A percentile compares a stretch with the other conserved stretches of the same genome.
Conservation (phyloP, 2,888 invertebrate species). For the Phyto melanocephala region DNA sequence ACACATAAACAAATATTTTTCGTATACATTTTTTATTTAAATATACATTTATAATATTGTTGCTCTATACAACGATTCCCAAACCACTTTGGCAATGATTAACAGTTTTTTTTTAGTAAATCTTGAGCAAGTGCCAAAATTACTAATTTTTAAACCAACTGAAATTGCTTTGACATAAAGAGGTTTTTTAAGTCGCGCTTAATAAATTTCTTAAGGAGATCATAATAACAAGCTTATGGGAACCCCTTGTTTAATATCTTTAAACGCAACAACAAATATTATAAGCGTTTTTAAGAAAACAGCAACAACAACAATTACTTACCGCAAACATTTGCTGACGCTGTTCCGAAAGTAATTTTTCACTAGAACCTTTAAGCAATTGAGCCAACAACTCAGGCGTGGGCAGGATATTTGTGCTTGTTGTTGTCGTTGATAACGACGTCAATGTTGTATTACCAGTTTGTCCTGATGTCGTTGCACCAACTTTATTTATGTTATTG, state of each 20-base stretch:
- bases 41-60: neutral
- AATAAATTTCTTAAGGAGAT: too few species aligned
- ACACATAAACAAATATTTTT: neutral
- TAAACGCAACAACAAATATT: neutral
- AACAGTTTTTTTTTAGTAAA: too few species aligned
- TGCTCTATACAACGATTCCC: too few species aligned
- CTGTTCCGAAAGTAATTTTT: conserved; percentile 84
- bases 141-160: too few species aligned
- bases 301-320: conserved; percentile 66
- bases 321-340: conserved; percentile 77
- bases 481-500: conserved; percentile 35
- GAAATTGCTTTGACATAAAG: too few species aligned
- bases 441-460: conserved; percentile 60
- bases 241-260: too few species aligned
- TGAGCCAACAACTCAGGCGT: conserved; percentile 87
- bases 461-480: conserved; percentile 54
- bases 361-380: conserved; percentile 88
- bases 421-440: conserved; percentile 61
- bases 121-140: too few species aligned
- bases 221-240: too few species aligned
- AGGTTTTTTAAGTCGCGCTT: too few species aligned
- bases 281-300: neutral
- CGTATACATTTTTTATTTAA: neutral
- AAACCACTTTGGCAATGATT: too few species aligned
- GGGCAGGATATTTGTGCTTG: conserved; percentile 73